Evolutionary conservation across 2,888 invertebrate species (phyloP), one percentile per base, ranked within the genome.

Genomic region (Agriopis leucophaearia): DNA sequence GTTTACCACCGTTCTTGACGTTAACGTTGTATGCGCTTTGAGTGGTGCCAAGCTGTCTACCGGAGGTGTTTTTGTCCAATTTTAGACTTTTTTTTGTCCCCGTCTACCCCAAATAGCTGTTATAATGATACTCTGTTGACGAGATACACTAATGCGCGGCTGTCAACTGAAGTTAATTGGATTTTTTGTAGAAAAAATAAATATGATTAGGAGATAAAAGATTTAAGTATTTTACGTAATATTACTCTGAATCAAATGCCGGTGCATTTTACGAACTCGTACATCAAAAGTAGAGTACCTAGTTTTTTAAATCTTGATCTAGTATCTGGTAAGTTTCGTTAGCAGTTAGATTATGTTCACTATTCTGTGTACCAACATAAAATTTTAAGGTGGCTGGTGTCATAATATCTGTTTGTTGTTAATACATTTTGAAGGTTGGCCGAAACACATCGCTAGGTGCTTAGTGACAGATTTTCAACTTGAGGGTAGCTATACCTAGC

Each of bases 41-140:
- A 89, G 79, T 82, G 91, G 92, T 87, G 92, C 92, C 92, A 91
- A 79, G 88, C 92, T 88, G 92, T 92, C 92, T 92, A 87, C 79
- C 70, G 69, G 74, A 72, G 59, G 27, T 47, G 76, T 82, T 82
- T 82, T 82, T 81, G 78, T 82, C 73, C 75, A 72, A 73, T 78
- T 74, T 78, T 77, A 64, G 71, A 72, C 72, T 78, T 82, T 88
- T 84, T 85, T 83, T 73, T 69, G 69, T 76, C 77, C 79, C 78
- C 78, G 72, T 80, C 78, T 81, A 81, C 81, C 81, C 78, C 70
- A 77, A 81, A 69, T 71, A 61, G 72, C 69, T 54, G 60, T 63
- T 71, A 78, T 80, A 81, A 87, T 86, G 88, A 87, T 84, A 87
- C 78, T 79, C 67, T 71, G 82, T 78, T 78, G 88, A 71, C 67